Conservation (phyloP, 1,140 invertebrate genomes). For the Calliphora vicina region DNA sequence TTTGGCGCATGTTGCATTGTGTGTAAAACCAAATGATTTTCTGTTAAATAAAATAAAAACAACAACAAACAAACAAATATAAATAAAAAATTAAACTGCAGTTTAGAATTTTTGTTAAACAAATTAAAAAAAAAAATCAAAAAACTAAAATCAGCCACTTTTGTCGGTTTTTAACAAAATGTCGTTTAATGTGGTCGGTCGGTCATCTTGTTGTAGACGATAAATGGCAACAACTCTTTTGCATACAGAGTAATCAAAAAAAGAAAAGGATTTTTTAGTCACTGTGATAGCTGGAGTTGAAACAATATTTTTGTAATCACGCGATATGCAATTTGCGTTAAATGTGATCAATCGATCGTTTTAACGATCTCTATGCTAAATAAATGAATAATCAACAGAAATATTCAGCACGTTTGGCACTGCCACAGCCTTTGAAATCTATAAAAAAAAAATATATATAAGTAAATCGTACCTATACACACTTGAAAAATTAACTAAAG, state of each 20-base stretch:
- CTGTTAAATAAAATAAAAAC: not conserved
- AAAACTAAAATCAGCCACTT: not conserved
- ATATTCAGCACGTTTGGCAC: not conserved
- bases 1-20: constrained; percentile 31
- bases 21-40: constrained; percentile 23
- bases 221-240: not conserved
- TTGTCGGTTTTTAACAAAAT: constrained; percentile 15
- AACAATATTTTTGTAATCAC: constrained; percentile 28
- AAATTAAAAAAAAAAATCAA: not conserved
- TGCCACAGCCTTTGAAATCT: not conserved
- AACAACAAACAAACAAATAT: not conserved
- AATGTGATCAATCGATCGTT: constrained; percentile 35
- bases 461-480: not conserved
- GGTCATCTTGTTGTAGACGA: not conserved
- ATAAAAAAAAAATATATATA: too few species aligned
- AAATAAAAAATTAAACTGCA: constrained; percentile 16
- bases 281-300: not conserved
- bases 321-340: constrained; percentile 35
- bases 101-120: not conserved
- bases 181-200: constrained; percentile 15
- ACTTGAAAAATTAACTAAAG: too few species aligned
- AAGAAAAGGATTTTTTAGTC: not conserved
- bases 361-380: constrained; percentile 27
- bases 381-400: constrained; percentile 26
- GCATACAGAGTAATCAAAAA: not conserved